Conservation (phyloP, 2,113 vertebrate genomes). For the Nycticryphes semicollaris region DNA sequence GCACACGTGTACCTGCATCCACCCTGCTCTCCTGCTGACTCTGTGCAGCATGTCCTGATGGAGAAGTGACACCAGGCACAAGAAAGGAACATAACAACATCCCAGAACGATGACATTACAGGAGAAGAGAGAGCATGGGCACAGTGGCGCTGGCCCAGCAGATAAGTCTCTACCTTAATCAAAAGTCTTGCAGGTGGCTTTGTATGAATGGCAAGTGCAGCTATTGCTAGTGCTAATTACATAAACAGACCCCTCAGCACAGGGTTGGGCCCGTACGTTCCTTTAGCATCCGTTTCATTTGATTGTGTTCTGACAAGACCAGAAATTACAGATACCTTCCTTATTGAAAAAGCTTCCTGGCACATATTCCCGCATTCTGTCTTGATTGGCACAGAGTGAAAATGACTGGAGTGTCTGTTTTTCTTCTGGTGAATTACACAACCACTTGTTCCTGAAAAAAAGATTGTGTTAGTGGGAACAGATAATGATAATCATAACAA, state of each 20-base stretch:
- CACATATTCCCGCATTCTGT: neutral
- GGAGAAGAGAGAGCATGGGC: accelerated
- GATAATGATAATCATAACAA: neutral
- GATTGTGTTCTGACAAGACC: neutral
- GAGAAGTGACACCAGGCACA: neutral
- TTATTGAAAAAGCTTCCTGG: neutral
- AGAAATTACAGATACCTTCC: neutral
- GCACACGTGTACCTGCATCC: accelerated
- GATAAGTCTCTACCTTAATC: neutral
- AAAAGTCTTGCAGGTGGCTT: neutral
- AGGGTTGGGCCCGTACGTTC: neutral
- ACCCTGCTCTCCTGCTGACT: neutral
- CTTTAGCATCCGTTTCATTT: neutral
- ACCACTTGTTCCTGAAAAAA: neutral
- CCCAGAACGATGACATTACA: neutral
- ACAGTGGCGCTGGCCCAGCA: neutral
- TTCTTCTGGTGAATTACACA: neutral
- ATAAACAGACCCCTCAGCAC: neutral
- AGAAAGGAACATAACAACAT: neutral
- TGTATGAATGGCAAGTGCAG: neutral
- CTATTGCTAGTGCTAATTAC: neutral
- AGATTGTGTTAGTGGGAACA: neutral
- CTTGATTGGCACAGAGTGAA: neutral
- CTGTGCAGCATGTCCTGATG: accelerated
- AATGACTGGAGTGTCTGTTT: neutral